Evolutionary conservation across 2,888 invertebrate species (phyloP), one percentile per base, ranked within the genome.

Genomic region (Drosophila pseudotakahashii): DNA sequence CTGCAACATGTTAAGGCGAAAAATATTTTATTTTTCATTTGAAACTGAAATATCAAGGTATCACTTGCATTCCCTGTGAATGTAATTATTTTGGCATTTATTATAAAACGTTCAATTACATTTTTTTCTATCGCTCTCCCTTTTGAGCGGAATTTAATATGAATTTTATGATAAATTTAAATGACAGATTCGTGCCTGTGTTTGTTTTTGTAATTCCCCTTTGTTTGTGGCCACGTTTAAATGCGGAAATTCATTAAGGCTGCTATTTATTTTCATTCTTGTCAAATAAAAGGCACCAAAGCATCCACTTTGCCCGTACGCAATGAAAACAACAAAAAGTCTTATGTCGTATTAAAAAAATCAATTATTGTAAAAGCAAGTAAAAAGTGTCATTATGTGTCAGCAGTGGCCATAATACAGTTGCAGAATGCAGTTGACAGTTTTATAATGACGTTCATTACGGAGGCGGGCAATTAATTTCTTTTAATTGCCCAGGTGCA

Each of bases 1-100:
- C 48, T 60, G 76, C 80, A 82, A 81, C 81, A 81, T 75, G 80
- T 75, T n/a, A 13, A 26, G 41, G 51, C 32, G 19, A 11, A 44
- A 13, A n/a, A 9, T 45, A 9, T 26, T 45, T 26, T 45, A n/a
- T 14, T 45, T 3, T 10, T 4, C 26, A 26, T 26, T 11, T 3
- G 16, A 9, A 30, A 14, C n/a, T 26, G 6, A 48, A 16, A 0
- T 11, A 16, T 47, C 14, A 30, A 39, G 30, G 10, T n/a, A 19
- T 39, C 11, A n/a, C n/a, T 23, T 5, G 23, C n/a, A 3, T 23
- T 14, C 1, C 11, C 13, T 13, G 7, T 13, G 6, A 26, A 13
- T n/a, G 14, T 41, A 19, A 10, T 13, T 48, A 30, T 37, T 30
- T 37, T 3, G 5, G 7, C 19, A 39, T 39, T 45, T 23, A 51